Evolutionary conservation across 2,113 vertebrate genomes (phyloP).

Genomic region (Corythornis cristatus): DNA sequence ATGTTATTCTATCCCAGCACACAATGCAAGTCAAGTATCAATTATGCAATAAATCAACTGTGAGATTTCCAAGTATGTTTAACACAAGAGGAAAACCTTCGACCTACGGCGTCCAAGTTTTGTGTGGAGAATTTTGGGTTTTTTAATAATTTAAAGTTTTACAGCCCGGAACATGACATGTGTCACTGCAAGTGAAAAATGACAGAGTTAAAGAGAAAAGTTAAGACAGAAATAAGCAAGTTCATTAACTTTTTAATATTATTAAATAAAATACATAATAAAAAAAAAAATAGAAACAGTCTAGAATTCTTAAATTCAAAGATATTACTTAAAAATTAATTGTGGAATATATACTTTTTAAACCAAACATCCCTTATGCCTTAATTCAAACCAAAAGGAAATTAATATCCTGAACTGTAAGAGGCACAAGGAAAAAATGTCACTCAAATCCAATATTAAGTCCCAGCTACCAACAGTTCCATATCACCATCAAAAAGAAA

Average conservation of each 20-base stretch:
- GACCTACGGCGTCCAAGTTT: constrained; percentile 47
- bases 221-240: constrained; percentile 14
- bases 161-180: constrained; percentile 46
- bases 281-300: not conserved
- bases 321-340: not conserved
- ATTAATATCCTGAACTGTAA: not conserved
- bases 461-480: not conserved
- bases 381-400: not conserved
- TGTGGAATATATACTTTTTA: not conserved
- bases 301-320: not conserved
- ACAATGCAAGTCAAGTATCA: not conserved
- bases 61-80: constrained; percentile 4
- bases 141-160: constrained; percentile 43
- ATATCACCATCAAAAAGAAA: not conserved
- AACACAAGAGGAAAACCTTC: constrained; percentile 45
- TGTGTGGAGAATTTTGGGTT: not conserved
- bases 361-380: not conserved
- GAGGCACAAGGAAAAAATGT: not conserved
- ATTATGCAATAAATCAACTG: constrained; percentile 2
- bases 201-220: constrained; percentile 37
- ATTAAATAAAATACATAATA: not conserved
- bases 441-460: not conserved
- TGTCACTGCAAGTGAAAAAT: constrained; percentile 55
- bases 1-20: not conserved
- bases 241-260: not conserved